These are phyloP conservation scores for Taxidea taxus DNA, from an alignment of 2,113 vertebrate species.

Conservation along the genomic window DNA sequence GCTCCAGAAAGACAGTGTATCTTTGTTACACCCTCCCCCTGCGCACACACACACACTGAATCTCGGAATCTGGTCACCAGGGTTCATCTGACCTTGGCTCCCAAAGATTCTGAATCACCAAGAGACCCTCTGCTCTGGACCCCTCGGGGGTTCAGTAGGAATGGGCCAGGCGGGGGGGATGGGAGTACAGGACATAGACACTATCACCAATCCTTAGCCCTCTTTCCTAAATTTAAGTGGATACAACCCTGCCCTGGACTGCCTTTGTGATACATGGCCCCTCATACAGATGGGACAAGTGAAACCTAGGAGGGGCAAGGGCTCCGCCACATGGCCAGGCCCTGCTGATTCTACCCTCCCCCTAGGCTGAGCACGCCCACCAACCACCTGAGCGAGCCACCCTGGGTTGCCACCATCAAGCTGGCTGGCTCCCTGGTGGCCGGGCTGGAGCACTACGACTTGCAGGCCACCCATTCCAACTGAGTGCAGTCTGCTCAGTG, in stretches of 20 bases:
- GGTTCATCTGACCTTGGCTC: neutral
- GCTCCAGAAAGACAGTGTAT: neutral
- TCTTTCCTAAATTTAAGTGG: neutral
- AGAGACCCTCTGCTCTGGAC: neutral
- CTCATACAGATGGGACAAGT: neutral
- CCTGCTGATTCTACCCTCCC: neutral
- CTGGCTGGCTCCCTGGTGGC: constrained; percentile 76
- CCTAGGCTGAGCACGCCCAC: constrained; percentile 74
- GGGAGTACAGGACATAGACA: neutral
- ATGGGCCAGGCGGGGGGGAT: too few relatives aligned
- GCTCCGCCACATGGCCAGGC: too few relatives aligned
- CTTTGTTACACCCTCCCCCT: neutral
- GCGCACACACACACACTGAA: neutral
- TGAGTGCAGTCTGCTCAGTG: neutral
- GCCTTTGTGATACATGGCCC: neutral
- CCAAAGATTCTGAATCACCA: neutral
- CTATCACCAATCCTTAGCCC: neutral
- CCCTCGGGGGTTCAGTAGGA: neutral
- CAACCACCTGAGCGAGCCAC: constrained; percentile 78
- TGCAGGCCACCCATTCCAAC: constrained; percentile 66
- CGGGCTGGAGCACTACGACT: constrained; percentile 70
- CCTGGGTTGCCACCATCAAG: constrained; percentile 79
- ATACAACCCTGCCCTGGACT: neutral
- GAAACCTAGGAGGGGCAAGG: neutral
- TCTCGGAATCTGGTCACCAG: neutral